Percentiles rank a stretch among this genome's conserved stretches.
phyloP scores from a whole-genome alignment of 2,797 vertebrate genomes.

The Lagodon rhomboides region DNA sequence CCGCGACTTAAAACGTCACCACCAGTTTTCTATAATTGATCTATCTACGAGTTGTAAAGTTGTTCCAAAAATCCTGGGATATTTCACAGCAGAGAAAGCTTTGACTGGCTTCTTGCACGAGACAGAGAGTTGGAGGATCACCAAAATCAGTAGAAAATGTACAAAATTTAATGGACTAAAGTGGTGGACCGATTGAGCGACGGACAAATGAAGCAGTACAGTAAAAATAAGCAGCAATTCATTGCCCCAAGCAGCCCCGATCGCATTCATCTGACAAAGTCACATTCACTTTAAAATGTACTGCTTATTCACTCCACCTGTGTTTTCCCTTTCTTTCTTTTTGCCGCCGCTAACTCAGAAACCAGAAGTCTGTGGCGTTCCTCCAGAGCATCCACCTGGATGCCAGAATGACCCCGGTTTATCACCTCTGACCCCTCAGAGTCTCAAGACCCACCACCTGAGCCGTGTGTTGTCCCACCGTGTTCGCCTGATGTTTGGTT shows the following conservation, averaged over 20 bases:
- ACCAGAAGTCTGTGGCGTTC: slow-evolving; percentile 26
- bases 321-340: not conserved
- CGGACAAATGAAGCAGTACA: not conserved
- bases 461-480: slow-evolving; percentile 49
- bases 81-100: not conserved
- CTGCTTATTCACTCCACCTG: slow-evolving; percentile 19
- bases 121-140: not conserved
- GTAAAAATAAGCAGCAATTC: not conserved
- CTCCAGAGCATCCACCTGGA: slow-evolving; percentile 70
- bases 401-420: slow-evolving; percentile 54
- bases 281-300: not conserved
- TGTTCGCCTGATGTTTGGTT: slow-evolving; percentile 75
- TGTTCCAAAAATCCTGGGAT: too few relatives aligned
- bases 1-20: too few relatives aligned
- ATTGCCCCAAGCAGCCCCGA: not conserved
- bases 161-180: not conserved
- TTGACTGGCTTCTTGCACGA: not conserved
- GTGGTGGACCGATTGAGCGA: not conserved
- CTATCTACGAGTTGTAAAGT: too few relatives aligned
- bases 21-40: too few relatives aligned
- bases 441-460: slow-evolving; percentile 60
- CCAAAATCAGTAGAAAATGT: not conserved
- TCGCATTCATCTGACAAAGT: not conserved
- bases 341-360: not conserved
- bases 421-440: slow-evolving; percentile 73